A percentile compares a stretch with the other conserved stretches of the same genome.
Conservation (phyloP, 2,888 invertebrate genomes). For the Meiosimyza decipiens region DNA sequence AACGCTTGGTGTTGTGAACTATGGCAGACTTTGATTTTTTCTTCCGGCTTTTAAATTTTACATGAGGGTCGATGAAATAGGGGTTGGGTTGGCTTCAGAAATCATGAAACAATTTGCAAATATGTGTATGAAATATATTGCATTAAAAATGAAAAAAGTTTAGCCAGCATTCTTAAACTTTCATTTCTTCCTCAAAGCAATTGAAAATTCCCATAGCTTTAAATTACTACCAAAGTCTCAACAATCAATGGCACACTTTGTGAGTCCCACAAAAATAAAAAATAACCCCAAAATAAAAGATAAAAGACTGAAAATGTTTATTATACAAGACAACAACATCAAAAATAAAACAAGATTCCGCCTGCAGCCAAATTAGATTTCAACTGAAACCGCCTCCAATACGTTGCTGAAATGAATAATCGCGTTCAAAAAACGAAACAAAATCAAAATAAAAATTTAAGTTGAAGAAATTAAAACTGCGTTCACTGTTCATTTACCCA, state of each 20-base stretch:
- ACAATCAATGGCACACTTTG: slow-evolving; percentile 29
- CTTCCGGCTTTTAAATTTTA: not conserved
- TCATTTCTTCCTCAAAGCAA: no score
- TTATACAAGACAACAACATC: slow-evolving; percentile 18
- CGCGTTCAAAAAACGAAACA: slow-evolving; percentile 22
- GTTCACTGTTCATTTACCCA: not conserved
- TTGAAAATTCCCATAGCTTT: no score
- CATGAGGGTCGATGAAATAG: no score
- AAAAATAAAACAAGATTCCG: slow-evolving; percentile 38
- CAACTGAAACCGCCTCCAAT: slow-evolving; percentile 55
- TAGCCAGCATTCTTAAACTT: no score
- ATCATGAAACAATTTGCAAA: no score
- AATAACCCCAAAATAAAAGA: slow-evolving; percentile 1
- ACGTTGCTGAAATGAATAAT: slow-evolving; percentile 27
- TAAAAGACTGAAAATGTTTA: slow-evolving; percentile 14
- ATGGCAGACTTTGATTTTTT: slow-evolving; percentile 1
- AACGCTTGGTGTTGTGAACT: slow-evolving; percentile 58
- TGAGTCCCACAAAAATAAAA: slow-evolving; percentile 1
- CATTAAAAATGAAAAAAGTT: no score
- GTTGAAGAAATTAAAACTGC: slow-evolving; percentile 12
- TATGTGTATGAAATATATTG: no score
- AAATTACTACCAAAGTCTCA: no score
- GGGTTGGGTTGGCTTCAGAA: no score
- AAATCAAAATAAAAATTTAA: slow-evolving; percentile 8
- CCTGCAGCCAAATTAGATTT: slow-evolving; percentile 55